Conservation (phyloP, 2,797 vertebrate genomes). For the Morelia viridis region DNA sequence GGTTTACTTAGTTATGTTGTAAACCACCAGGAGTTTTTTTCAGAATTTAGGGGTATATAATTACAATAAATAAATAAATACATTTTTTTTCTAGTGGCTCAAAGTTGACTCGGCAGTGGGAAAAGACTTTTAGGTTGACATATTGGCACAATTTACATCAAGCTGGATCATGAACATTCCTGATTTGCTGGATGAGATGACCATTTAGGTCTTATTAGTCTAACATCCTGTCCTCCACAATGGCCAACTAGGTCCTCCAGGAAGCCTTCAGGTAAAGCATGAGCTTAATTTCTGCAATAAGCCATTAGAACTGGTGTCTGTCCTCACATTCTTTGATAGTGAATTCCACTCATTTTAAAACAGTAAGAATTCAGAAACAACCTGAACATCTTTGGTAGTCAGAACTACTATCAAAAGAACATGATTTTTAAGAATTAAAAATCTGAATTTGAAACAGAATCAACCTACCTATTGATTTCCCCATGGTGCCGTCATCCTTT, state of each 20-base stretch:
- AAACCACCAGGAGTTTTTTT: not conserved
- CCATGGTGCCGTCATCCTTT: fast-evolving
- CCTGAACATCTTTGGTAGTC: not conserved
- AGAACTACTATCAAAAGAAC: not conserved
- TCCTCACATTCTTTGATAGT: not conserved
- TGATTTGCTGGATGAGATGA: not conserved
- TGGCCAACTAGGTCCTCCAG: not conserved
- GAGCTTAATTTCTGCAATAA: not conserved
- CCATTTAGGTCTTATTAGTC: not conserved
- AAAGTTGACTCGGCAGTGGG: not conserved
- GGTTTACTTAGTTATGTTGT: not conserved
- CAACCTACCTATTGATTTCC: not conserved
- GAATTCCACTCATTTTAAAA: not conserved
- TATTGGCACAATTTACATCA: not conserved
- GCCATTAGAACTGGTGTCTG: not conserved
- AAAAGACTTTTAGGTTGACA: not conserved
- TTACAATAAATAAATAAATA: not conserved
- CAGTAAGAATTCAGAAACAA: not conserved
- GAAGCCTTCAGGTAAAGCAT: not conserved
- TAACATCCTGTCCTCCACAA: not conserved
- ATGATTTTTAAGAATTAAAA: not conserved
- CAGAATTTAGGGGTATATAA: not conserved
- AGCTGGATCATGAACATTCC: not conserved
- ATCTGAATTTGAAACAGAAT: not conserved
- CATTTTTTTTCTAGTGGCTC: not conserved